Base-by-base conservation (phyloP, 2,797 vertebrate genomes). In the Sparidentex hasta region DNA sequence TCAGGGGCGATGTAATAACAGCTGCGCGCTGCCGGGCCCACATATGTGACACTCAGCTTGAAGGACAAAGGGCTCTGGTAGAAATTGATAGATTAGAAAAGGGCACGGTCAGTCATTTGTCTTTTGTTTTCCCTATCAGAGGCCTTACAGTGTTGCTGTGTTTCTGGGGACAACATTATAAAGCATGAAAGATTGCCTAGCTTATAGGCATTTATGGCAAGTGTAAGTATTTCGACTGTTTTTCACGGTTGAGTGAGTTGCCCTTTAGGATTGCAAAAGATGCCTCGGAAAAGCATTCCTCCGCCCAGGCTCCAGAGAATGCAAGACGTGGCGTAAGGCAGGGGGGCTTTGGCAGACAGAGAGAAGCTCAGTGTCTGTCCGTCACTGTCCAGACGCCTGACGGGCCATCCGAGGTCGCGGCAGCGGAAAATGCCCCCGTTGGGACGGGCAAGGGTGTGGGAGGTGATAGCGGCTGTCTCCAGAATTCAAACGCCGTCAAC, bases 51-150 rank as follows among this genome's bases (percentile, higher is more conserved):
- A 77, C 79, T 79, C 62, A 2, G 80, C 85, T 88, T 85, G 87
- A 94, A 94, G 91, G 91, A 93, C 92, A 94, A 91, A 93, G 83
- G 78, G 87, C 86, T 84, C 70, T 17, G 52, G 72, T 81, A 90
- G 83, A 92, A 93, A 93, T 83, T 86, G 90, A 93, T 91, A 86
- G 90, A 95, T 94, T 93, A 91, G 71, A 87, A 92, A 94, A 93
- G 90, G 90, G 81, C 91, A 90, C 62, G 57, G 69, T 82, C 71
- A 52, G 86, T 90, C 87, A 91, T 94, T 93, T 93, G 87, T 93
- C 92, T 93, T 93, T 92, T 92, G 89, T 93, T 93, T 93, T 89
- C 69, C 84, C 82, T 90, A 93, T 93, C 93, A 88, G 84, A 87
- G 50, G 78, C 85, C 88, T 64, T 90, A 38, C 88, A 88, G 88